These are phyloP conservation scores for Oncorhynchus clarkii DNA, from an alignment of 2,113 vertebrate genomes.

Conservation along the genomic window DNA sequence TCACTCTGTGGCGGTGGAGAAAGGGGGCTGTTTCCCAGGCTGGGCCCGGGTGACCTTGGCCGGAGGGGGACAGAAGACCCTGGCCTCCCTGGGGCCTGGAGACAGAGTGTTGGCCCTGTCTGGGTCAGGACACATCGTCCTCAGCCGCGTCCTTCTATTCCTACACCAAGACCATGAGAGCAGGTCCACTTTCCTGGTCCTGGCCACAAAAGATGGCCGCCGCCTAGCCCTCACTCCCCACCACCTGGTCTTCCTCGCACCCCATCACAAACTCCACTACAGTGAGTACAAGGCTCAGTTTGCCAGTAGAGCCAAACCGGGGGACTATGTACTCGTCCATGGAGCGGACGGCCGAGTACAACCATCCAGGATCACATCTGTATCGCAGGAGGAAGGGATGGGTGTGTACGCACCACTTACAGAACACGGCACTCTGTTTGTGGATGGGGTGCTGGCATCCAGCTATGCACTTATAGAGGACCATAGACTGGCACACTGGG, in stretches of 20 bases:
- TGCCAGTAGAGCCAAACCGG: constrained; percentile 77
- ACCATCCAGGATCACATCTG: constrained; percentile 78
- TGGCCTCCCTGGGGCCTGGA: constrained; percentile 79
- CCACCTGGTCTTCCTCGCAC: constrained; percentile 84
- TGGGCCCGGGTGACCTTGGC: constrained; percentile 81
- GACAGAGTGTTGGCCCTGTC: constrained; percentile 87
- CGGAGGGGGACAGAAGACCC: constrained; percentile 75
- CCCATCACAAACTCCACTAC: constrained; percentile 48
- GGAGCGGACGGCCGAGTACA: constrained; percentile 61
- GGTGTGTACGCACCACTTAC: constrained; percentile 93
- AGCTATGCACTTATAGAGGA: constrained; percentile 87
- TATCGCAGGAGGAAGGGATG: constrained; percentile 75
- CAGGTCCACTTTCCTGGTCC: constrained; percentile 78
- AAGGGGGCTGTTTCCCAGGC: constrained; percentile 94
- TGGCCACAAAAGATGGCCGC: constrained; percentile 80
- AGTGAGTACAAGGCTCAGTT: constrained; percentile 80
- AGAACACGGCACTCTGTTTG: constrained; percentile 89
- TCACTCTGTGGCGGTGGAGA: constrained; percentile 87
- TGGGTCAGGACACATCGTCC: constrained; percentile 78
- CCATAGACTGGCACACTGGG: constrained; percentile 87
- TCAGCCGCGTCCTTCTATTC: constrained; percentile 86
- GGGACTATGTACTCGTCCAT: constrained; percentile 81
- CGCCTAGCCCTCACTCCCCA: constrained; percentile 83
- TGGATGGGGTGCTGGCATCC: constrained; percentile 86
- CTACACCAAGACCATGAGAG: constrained; percentile 79